Conservation (phyloP, 2,113 vertebrate species). For the Tyrannus savana region DNA sequence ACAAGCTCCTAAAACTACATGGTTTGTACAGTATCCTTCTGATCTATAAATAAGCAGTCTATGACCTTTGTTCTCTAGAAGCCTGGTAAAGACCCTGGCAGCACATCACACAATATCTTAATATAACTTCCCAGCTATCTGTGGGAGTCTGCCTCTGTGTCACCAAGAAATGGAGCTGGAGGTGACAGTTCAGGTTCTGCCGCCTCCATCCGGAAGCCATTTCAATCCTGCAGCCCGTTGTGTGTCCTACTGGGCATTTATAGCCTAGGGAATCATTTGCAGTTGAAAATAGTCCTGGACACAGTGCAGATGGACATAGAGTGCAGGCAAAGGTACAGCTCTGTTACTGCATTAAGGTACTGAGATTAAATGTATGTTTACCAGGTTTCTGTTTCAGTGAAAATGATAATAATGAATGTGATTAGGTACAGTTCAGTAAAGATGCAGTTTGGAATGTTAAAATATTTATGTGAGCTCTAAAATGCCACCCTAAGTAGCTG, state of each 20-base stretch:
- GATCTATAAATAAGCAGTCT: slow-evolving; percentile 53
- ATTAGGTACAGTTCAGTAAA: not conserved
- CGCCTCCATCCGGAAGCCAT: slow-evolving; percentile 58
- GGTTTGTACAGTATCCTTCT: slow-evolving; percentile 13
- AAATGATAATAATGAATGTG: not conserved
- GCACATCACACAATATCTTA: slow-evolving; percentile 58
- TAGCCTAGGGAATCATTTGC: slow-evolving; percentile 26
- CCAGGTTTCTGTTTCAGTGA: not conserved
- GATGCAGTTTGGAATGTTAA: slow-evolving; percentile 21
- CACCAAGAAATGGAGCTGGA: slow-evolving; percentile 42
- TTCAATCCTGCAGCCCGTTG: not conserved
- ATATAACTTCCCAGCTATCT: slow-evolving; percentile 60
- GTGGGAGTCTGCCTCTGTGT: slow-evolving; percentile 44
- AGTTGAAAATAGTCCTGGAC: not conserved
- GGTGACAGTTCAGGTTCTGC: slow-evolving; percentile 52
- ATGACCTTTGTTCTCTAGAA: slow-evolving; percentile 40
- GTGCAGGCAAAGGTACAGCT: slow-evolving; percentile 8
- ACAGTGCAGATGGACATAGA: not conserved
- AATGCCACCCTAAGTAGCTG: not conserved
- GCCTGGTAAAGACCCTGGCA: slow-evolving; percentile 59
- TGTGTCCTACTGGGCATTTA: slow-evolving; percentile 16
- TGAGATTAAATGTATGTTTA: not conserved
- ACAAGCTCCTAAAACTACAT: not conserved
- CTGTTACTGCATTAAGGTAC: not conserved
- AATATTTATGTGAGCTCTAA: slow-evolving; percentile 36